These are phyloP conservation scores for Atta texana DNA, from an alignment of 1,140 invertebrate species.

Conservation along the genomic window DNA sequence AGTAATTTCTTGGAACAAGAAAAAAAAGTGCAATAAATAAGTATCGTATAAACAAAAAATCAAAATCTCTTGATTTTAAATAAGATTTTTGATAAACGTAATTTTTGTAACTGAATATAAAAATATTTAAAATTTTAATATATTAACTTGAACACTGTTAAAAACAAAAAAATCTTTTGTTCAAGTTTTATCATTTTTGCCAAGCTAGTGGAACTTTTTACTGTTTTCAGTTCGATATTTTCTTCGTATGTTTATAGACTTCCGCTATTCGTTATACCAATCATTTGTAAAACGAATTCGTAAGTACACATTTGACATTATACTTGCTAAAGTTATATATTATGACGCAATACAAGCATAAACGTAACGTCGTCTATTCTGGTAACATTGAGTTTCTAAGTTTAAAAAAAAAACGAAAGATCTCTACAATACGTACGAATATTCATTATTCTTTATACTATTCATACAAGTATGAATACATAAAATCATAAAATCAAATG, in stretches of 20 bases:
- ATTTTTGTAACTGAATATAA: neutral
- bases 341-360: neutral
- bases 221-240: neutral
- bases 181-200: neutral
- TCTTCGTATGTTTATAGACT: neutral
- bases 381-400: neutral
- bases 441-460: neutral
- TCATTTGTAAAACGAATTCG: neutral
- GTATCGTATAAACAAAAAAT: neutral
- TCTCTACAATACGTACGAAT: neutral
- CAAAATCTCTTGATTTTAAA: neutral
- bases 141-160: neutral
- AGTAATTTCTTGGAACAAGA: neutral
- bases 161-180: neutral
- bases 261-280: neutral
- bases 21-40: neutral
- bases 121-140: neutral
- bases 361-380: neutral
- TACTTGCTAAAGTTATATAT: neutral
- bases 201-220: neutral
- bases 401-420: slow-evolving; percentile 1
- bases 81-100: slow-evolving; percentile 11
- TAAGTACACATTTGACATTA: neutral
- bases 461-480: neutral
- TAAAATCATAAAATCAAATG: neutral